phyloP scores from a whole-genome alignment of 1,140 invertebrate genomes.

The honey bee (Apis mellifera) region DNA sequence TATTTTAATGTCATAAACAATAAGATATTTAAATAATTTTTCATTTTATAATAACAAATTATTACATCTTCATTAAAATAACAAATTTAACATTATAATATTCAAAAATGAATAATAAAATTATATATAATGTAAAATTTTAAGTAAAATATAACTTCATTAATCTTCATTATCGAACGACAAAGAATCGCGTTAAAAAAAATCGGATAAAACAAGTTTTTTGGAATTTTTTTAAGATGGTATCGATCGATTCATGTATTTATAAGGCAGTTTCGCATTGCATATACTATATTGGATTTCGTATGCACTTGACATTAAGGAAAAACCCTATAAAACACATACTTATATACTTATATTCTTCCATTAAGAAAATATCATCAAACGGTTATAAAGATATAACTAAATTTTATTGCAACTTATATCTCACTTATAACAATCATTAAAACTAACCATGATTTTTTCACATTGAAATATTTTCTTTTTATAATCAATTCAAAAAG shows the following conservation, averaged over 20 bases:
- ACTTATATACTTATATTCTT: not conserved
- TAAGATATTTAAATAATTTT: too few relatives aligned
- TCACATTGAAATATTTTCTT: not conserved
- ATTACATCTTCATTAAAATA: too few relatives aligned
- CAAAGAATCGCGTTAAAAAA: not conserved
- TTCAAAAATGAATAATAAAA: too few relatives aligned
- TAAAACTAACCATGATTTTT: conserved; percentile 21
- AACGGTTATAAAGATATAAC: conserved; percentile 24
- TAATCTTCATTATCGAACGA: not conserved
- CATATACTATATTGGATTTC: not conserved
- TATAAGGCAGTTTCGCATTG: not conserved
- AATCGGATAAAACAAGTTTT: not conserved
- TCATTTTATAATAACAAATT: too few relatives aligned
- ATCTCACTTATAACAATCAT: conserved; percentile 24
- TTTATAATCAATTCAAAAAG: not conserved
- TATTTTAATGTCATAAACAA: too few relatives aligned
- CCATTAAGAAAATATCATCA: not conserved
- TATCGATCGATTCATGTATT: not conserved
- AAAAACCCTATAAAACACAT: not conserved
- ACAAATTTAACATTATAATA: too few relatives aligned
- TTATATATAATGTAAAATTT: too few relatives aligned
- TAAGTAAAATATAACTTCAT: not conserved
- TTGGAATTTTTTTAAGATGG: not conserved
- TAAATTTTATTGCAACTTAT: conserved; percentile 29
- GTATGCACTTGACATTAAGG: conserved; percentile 7